These are phyloP conservation scores for Ephestia elutella DNA, from an alignment of 1,140 invertebrate genomes.

Conservation along the genomic window DNA sequence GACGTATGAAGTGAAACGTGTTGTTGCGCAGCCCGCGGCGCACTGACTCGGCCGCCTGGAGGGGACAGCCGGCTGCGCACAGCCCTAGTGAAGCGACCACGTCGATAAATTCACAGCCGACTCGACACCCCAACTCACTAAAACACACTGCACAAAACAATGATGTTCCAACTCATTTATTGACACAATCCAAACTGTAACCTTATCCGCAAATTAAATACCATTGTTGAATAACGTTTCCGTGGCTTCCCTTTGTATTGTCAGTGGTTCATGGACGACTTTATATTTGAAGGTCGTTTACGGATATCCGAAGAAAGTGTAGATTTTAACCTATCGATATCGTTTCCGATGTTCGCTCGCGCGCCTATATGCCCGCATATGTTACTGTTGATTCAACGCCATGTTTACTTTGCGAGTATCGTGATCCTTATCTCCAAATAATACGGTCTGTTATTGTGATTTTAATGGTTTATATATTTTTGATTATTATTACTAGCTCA, in stretches of 20 bases:
- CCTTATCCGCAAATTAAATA: slow-evolving; percentile 3
- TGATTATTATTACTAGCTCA: slow-evolving; percentile 24
- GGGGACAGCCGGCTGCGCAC: slow-evolving; percentile 32
- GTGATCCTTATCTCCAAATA: slow-evolving; percentile 26
- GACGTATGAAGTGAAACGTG: slow-evolving; percentile 25
- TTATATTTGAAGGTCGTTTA: background rate
- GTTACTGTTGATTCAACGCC: slow-evolving; percentile 41
- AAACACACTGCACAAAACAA: slow-evolving; percentile 4
- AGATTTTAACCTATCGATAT: slow-evolving; percentile 23
- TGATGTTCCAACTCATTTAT: slow-evolving; percentile 3
- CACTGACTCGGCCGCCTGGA: slow-evolving; percentile 36
- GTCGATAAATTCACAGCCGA: slow-evolving; percentile 17
- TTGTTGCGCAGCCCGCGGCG: slow-evolving; percentile 26
- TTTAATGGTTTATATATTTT: slow-evolving; percentile 16
- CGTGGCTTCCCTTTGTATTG: slow-evolving; percentile 3
- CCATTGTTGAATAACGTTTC: background rate
- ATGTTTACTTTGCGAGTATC: slow-evolving; percentile 19
- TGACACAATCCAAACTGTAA: background rate
- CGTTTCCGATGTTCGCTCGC: slow-evolving; percentile 18
- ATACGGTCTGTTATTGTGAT: slow-evolving; percentile 27
- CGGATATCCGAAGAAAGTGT: background rate
- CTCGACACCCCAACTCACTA: background rate
- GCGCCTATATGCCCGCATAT: slow-evolving; percentile 40
- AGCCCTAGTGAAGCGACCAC: slow-evolving; percentile 32
- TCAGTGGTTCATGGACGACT: background rate